Base-by-base conservation (phyloP, 2,797 vertebrate genomes). In the Novumbra hubbsi region DNA sequence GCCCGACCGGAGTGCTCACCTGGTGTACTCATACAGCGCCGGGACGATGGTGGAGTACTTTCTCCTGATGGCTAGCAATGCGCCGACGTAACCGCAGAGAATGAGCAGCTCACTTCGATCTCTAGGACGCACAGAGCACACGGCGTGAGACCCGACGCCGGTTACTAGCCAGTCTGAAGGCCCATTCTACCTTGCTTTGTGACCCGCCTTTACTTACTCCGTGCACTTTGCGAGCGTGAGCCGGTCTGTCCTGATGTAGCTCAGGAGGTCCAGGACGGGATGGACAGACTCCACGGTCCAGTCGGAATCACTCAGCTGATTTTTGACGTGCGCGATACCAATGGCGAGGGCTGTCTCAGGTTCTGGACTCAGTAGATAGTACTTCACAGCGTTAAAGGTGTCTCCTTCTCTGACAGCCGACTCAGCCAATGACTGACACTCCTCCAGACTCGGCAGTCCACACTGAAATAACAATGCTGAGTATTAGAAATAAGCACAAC, bases 11-110 rank as follows among this genome's bases (percentile, higher is more conserved):
- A 14, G 41, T 45, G 41, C 75, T 84, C 93, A 98, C 98, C 96
- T 98, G 70, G 97, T 99, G 70, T 98, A 99, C 74, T 99, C 98
- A 48, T 98, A 99, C 73, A 99, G 94, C 32, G 96, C 96, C 57
- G 97, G 96, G 17, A 99, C 95, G 27, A 99, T 95, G 87, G 94
- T 96, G 77, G 79, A 89, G 86, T 98, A 99, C 16, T 94, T 91
- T 84, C 96, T 95, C 80, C 94, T 92, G 74, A 98, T 95, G 78
- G 97, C 96, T 76, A 96, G 88, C 65, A 99, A 88, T 17, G 94
- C 96, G 71, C 97, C 97, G 14, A 90, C 11, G 1, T 99, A 99
- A 50, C 98, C 97, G 85, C 94, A 96, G 17, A 99, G 85, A 87
- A 99, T 96, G 71, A 99, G 87, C 84, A 99, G 87, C 86, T 98